These are phyloP conservation scores for Tringa solitaria DNA, from an alignment of 2,113 vertebrate genomes.

Conservation along the genomic window DNA sequence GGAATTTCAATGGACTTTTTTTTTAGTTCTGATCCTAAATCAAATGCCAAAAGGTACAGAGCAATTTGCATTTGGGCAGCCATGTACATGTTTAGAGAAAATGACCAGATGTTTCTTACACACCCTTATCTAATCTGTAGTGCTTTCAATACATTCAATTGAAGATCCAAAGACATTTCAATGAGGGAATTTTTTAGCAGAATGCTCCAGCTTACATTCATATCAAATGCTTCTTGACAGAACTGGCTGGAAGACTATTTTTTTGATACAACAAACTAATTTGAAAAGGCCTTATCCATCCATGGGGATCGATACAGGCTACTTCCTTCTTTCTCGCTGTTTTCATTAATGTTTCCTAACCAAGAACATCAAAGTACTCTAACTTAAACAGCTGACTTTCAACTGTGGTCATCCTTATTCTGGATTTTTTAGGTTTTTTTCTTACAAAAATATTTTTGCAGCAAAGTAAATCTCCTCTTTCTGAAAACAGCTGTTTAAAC, in stretches of 20 bases:
- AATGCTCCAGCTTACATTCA: background rate
- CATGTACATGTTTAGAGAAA: background rate
- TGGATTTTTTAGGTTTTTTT: background rate
- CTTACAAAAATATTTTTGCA: slow-evolving; percentile 26
- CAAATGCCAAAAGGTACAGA: background rate
- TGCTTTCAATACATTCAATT: background rate
- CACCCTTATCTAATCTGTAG: background rate
- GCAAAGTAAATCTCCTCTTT: background rate
- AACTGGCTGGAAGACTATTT: background rate
- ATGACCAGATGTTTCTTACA: background rate
- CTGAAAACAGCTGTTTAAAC: slow-evolving; percentile 36
- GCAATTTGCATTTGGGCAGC: background rate
- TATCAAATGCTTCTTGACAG: background rate
- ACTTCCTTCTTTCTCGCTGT: background rate
- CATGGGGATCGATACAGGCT: background rate
- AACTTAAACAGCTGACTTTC: background rate
- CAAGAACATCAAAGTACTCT: background rate
- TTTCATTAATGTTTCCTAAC: background rate
- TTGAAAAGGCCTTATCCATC: background rate
- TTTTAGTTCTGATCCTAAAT: background rate
- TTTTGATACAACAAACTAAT: background rate
- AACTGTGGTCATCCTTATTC: background rate
- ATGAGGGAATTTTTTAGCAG: background rate
- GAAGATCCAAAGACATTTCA: background rate
- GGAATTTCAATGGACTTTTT: background rate